Evolutionary conservation across 2,113 vertebrate species (phyloP).

Genomic region (Odontophorus gujanensis): DNA sequence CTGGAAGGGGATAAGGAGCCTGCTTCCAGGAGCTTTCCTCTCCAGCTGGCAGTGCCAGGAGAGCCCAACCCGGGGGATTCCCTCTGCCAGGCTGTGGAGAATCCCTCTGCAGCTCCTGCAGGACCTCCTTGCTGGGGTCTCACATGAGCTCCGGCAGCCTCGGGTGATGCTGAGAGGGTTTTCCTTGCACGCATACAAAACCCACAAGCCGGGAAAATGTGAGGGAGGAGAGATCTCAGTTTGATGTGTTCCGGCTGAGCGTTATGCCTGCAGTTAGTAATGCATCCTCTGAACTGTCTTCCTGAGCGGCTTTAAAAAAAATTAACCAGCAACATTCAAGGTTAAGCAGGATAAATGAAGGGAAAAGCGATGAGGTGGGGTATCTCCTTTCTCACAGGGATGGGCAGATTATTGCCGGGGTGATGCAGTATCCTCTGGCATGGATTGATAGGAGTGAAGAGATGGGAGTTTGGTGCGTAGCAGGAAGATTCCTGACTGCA

Average conservation of each 20-base stretch:
- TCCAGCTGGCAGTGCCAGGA: constrained; percentile 60
- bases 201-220: background rate
- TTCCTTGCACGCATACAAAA: background rate
- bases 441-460: constrained; percentile 46
- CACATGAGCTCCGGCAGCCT: background rate
- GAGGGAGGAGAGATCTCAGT: background rate
- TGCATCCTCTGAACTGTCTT: constrained; percentile 28
- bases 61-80: constrained; percentile 56
- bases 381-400: constrained; percentile 52
- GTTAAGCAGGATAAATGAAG: constrained; percentile 55
- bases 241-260: background rate
- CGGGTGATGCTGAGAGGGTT: background rate
- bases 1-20: constrained; percentile 19
- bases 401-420: constrained; percentile 45
- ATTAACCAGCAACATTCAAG: constrained; percentile 52
- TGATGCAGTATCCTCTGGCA: constrained; percentile 23
- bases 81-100: constrained; percentile 32
- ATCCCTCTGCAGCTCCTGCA: background rate
- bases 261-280: background rate
- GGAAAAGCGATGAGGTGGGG: constrained; percentile 59
- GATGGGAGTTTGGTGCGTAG: constrained; percentile 33
- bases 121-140: background rate
- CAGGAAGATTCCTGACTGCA: constrained; percentile 33
- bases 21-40: constrained; percentile 8
- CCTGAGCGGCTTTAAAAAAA: constrained; percentile 21